Base-by-base conservation (phyloP, 92 coral and sea anemone species). In the Palythoa heliodiscus region DNA sequence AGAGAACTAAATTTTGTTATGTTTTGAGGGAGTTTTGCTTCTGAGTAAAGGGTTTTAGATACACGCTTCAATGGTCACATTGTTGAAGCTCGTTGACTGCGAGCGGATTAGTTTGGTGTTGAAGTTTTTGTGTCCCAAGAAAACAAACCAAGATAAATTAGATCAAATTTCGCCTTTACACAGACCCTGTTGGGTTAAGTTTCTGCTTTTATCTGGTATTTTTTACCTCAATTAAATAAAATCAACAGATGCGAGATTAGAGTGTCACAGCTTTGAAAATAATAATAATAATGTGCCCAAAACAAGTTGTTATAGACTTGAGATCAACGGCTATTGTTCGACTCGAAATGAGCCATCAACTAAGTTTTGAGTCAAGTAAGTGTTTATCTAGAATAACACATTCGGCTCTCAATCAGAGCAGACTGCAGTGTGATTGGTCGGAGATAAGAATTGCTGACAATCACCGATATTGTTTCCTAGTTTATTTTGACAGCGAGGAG, bases 381-480 rank as follows among this genome's bases (percentile, higher is more conserved):
- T 71, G 77, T 68, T 85, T 89, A 84, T 90, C 82, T 90, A 48
- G 37, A 64, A 52, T 64, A 71, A 64, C 88, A 87, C 86, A 85
- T 74, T 88, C 89, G 64, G 88, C 35, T 77, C 55, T 70, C 53
- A 77, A 91, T 90, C 89, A 83, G 67, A 40, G 25, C 22, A 13
- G 22, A 8, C 54, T 35, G 71, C 79, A 84, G 64, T 78, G 88
- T 90, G 93, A 92, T 95, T 90, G 93, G 93, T 53, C 55, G 57
- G 68, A 68, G 83, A 88, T 91, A 83, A 71, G 88, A 29, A 80
- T 54, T 76, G 82, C 84, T 93, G 92, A 93, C 93, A 85, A 76
- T 67, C 77, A 76, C 52, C 24, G 88, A 91, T 91, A 91, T 93
- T 94, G 95, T 91, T 88, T 85, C 29, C 77, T 86, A 84, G 68